Percentiles rank a stretch among this genome's conserved stretches.
Conservation (phyloP, 92 coral and sea anemone genomes). For the Zoanthus sociatus region DNA sequence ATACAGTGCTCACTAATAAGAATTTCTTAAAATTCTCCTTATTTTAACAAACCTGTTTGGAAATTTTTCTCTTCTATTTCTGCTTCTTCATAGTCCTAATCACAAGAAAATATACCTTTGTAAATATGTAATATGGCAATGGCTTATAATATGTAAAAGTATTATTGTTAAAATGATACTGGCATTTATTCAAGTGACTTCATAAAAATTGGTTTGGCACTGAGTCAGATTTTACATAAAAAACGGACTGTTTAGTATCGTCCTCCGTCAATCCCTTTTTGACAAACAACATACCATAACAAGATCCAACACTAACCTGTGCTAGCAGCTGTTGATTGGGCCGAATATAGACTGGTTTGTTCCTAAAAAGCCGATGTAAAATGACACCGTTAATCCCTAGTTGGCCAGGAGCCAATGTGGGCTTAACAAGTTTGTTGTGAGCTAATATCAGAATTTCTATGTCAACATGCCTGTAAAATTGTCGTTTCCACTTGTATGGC, state of each 20-base stretch:
- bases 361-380: neutral
- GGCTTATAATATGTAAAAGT: neutral
- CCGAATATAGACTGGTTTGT: conserved; percentile 4
- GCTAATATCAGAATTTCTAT: conserved; percentile 43
- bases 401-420: conserved; percentile 61
- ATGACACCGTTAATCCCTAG: conserved; percentile 34
- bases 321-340: neutral
- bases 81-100: neutral
- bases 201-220: neutral
- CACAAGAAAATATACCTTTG: neutral
- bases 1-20: neutral
- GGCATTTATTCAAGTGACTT: neutral
- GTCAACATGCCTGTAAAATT: conserved; percentile 9
- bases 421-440: conserved; percentile 57
- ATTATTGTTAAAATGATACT: neutral
- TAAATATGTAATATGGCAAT: neutral
- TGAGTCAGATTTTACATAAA: too few relatives aligned
- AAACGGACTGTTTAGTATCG: neutral
- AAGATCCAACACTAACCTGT: neutral
- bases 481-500: neutral
- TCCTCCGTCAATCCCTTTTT: neutral
- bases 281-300: neutral
- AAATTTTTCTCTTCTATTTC: neutral
- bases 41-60: neutral
- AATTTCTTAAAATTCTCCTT: neutral